Conservation (phyloP, 1,140 invertebrate genomes). For the Bradysia coprophila region DNA sequence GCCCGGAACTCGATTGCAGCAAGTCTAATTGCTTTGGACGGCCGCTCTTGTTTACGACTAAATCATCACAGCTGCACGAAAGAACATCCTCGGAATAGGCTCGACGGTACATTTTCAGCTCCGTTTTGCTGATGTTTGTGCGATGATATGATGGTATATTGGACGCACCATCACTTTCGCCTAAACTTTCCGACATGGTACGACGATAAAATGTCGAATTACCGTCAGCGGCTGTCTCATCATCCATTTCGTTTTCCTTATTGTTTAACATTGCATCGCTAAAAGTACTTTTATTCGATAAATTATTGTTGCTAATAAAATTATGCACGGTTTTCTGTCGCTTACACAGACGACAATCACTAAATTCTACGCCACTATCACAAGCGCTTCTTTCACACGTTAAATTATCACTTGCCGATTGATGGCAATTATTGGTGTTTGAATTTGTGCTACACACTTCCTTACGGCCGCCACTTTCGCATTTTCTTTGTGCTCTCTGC, state of each 20-base stretch:
- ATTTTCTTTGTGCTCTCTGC: not conserved
- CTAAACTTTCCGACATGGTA: constrained; percentile 4
- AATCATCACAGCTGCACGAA: not conserved
- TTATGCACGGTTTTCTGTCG: constrained; percentile 22
- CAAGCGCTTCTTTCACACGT: not conserved
- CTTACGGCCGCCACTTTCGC: not conserved
- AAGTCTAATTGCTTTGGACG: constrained; percentile 2
- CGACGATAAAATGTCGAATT: constrained; percentile 1
- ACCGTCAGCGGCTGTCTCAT: too few relatives aligned
- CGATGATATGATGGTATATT: not conserved
- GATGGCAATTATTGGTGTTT: not conserved
- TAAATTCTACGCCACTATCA: not conserved
- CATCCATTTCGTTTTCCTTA: too few relatives aligned
- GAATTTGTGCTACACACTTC: not conserved
- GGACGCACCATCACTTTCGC: not conserved
- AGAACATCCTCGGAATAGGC: constrained; percentile 3
- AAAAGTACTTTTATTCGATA: too few relatives aligned
- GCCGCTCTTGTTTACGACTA: too few relatives aligned
- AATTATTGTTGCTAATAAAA: not conserved
- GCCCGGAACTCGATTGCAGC: not conserved
- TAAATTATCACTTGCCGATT: not conserved
- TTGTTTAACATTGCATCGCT: too few relatives aligned
- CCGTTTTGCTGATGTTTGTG: not conserved
- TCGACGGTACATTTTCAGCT: constrained; percentile 3
- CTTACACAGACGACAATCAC: constrained; percentile 18